Evolutionary conservation across 1,140 invertebrate species (phyloP), one percentile per base, ranked within the genome.

Genomic region (Megathymus violae): DNA sequence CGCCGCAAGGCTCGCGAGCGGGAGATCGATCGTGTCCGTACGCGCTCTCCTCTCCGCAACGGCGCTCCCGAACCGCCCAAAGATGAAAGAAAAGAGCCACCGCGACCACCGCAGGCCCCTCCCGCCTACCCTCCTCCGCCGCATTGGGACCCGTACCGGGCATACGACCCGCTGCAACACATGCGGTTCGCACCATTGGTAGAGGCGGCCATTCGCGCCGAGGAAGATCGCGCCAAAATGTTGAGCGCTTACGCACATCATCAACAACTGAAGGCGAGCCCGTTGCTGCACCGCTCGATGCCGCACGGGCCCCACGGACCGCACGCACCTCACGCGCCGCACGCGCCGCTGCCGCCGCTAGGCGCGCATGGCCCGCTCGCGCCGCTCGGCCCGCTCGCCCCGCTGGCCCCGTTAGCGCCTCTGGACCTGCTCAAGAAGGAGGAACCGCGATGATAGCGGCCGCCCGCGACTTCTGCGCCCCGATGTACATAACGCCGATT

Each of bases 201-300:
- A 91, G 95, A 95, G 62, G 94, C 94, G 0, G 94, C 94, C 6
- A 93, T 94, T 59, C 92, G 94, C 6, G 94, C 93, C 5, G 95
- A 96, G 71, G 95, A 96, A 65, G 95, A 96, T 78, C 92, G 95
- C 43, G 94, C 94, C 0, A 96, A 96, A 83, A 92, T 96, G 44
- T 94, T 95, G 68, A 94, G 92, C 60, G 93, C 94, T 3, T 95
- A 95, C 78, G 93, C 94, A 11, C 92, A 93, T 73, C 86, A 91
- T 72, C 89, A 91, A 71, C 91, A 91, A 62, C 72, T 88, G 48
- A 88, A 88, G 70, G 70, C 84, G 19, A 69, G 76, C 17, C 87
- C 88, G 60, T 76, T 91, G 72, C 70, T 90, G 76, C 85, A 89
- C 72, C 87, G 87, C 69, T 59, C 74, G 46, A 75, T 88, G 72